Evolutionary conservation across 2,888 invertebrate species (phyloP), one percentile per base, ranked within the genome.

Genomic region (Agrilus biguttatus): DNA sequence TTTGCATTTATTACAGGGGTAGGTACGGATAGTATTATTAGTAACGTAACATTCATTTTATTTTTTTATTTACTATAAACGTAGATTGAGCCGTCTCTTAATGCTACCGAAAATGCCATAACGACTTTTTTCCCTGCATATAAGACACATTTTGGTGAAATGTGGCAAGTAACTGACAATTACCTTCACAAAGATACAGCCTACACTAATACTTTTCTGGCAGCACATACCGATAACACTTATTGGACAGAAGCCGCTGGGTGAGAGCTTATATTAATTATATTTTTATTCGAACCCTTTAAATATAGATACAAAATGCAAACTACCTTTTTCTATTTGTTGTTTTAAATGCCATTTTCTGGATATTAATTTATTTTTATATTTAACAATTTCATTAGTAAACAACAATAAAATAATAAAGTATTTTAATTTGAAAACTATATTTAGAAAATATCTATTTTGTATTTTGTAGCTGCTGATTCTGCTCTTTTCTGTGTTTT

Each of bases 191-290:
- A 75, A 0, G 88, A 88, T 54, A 80, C 82, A 0, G 83, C 87
- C 0, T 88, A 85, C 55, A 77, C 80, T 0, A 77, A 72, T 41
- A 64, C 76, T 3, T 72, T 73, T 13, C 65, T 89, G 1, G 79
- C 78, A 3, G 71, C 78, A 0, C 88, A 89, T 56, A 85, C 78
- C 3, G 88, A 88, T 56, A 82, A 77, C 42, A 85, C 84, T 0
- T 89, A 87, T 56, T 83, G 83, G 51, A 74, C 73, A 41, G 79
- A 83, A 59, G 76, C 85, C 1, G 75, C 80, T 39, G 86, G 86
- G 77, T 77, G 66, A 50, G 44, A 39, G 28, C 7, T 23, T 23
- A 5, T 8, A 23, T 13, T 8, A 17, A 17, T 17, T 2, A 17
- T 4, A 17, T 17, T 17, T 4, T 17, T 4, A 17, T 17, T 17